Evolutionary conservation across 2,113 vertebrate genomes (phyloP), one percentile per base, ranked within the genome.

Genomic region (Mystacornis crossleyi): DNA sequence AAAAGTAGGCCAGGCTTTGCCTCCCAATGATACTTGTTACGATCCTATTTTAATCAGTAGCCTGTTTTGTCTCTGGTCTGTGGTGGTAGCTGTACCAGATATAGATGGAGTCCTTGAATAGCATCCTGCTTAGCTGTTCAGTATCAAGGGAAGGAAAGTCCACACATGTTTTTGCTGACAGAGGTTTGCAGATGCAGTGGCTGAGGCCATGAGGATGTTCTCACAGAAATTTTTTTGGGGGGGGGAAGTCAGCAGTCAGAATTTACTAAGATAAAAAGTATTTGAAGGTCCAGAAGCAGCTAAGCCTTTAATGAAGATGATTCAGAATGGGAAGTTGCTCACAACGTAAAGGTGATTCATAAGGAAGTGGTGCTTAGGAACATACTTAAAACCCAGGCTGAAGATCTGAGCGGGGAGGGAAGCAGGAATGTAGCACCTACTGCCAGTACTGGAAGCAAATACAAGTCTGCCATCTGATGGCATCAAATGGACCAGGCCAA

Each of bases 391-490:
- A 86, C 24, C 38, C 4, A 60, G 29, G 29, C 60, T 83, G 43
- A 88, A 65, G 19, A 62, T 47, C 58, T 2, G 29, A 80, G 33
- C 14, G 21, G 31, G 55, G 53, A 75, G 29, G 16, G 36, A 85
- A 67, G 33, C 7, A 34, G 43, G 50, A 90, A 89, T 81, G 67
- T 64, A 61, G 58, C 73, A 93, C 40, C 70, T 84, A 31, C 78
- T 94, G 81, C 64, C 88, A 93, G 21, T 53, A 34, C 12, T 91
- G 74, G 66, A 94, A 96, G 71, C 82, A 95, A 83, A 96, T 88
- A 91, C 95, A 96, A 95, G 95, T 71, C 93, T 96, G 96, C 96
- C 95, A 95, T 97, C 96, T 97, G 93, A 97, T 95, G 94, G 94
- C 87, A 94, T 83, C 4, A 9, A 84, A 86, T 13, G 36, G 53